These are phyloP conservation scores for Sporophila hypoxantha DNA, from an alignment of 2,113 vertebrate species.

Conservation along the genomic window DNA sequence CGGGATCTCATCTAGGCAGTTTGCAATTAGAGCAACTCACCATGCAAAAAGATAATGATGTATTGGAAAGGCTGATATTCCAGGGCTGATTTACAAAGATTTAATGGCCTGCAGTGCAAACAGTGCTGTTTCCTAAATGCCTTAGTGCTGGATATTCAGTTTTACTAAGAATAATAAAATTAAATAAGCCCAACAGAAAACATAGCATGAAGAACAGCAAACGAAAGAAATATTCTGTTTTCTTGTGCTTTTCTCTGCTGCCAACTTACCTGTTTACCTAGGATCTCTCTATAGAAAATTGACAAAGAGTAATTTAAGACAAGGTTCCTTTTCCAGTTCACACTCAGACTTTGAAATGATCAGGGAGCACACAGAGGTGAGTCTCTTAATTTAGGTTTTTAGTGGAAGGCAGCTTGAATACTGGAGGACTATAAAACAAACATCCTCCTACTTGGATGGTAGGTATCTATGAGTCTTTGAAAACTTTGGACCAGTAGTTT, in stretches of 20 bases:
- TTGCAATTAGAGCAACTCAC: constrained; percentile 3
- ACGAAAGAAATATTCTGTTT: background rate
- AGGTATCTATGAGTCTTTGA: background rate
- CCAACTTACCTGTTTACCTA: background rate
- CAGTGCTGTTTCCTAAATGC: background rate
- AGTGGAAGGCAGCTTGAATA: background rate
- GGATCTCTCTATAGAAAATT: background rate
- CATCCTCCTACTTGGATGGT: background rate
- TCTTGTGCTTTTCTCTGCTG: background rate
- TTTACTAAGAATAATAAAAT: constrained; percentile 17
- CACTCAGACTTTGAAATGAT: background rate
- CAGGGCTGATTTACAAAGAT: constrained; percentile 12
- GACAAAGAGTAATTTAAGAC: background rate
- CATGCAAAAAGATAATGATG: constrained; percentile 20
- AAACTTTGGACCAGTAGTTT: background rate
- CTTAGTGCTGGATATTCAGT: background rate
- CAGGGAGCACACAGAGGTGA: background rate
- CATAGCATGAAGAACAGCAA: background rate
- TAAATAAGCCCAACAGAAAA: background rate
- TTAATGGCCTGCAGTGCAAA: background rate
- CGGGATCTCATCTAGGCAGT: background rate
- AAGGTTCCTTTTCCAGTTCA: background rate
- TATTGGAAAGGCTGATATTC: constrained; percentile 7
- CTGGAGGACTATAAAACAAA: background rate
- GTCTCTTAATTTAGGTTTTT: background rate